Evolutionary conservation across 2,797 vertebrate species (phyloP), one percentile per base, ranked within the genome.

Genomic region (Gila robusta): DNA sequence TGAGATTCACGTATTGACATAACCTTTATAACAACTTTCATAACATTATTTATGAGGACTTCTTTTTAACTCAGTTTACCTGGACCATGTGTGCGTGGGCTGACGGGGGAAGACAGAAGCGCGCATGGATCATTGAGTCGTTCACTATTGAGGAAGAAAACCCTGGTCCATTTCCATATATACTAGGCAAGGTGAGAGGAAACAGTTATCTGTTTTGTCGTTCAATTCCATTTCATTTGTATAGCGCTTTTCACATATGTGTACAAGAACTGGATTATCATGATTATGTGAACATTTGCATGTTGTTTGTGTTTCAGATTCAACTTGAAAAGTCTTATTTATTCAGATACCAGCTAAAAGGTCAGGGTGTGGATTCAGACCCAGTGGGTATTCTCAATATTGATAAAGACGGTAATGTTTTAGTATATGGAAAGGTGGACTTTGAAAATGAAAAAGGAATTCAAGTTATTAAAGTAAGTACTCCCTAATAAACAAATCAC

Each of bases 81-180:
- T 71, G 71, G 41, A 74, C 49, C 6, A 16, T 47, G 10, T 81
- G 8, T 28, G 64, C 14, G 3, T 69, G 84, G 6, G 83, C 79
- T n/a, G 84, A 86, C 21, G 78, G 87, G 3, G 67, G 79, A 64
- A 87, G 95, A 23, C 89, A 93, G 66, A 96, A 94, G 83, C 91
- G 95, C 89, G 80, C 79, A 52, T 96, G 96, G 95, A 94, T 96
- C 19, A 94, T 95, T 47, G 92, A 94, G 10, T 92, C 93, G 0
- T 96, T 94, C 41, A 21, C 0, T 0, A 92, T 96, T 11, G 76
- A 93, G 10, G 95, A 96, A 83, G 93, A 90, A 73, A 23, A 91
- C 14, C 37, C 28, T 0, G 94, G 94, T 1, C 12, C 28, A 3
- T 96, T 87, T 62, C 95, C 95, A 66, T 92, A 94, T 77, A 0